phyloP scores from a whole-genome alignment of 1,140 invertebrate genomes.

The Anadara kagoshimensis region DNA sequence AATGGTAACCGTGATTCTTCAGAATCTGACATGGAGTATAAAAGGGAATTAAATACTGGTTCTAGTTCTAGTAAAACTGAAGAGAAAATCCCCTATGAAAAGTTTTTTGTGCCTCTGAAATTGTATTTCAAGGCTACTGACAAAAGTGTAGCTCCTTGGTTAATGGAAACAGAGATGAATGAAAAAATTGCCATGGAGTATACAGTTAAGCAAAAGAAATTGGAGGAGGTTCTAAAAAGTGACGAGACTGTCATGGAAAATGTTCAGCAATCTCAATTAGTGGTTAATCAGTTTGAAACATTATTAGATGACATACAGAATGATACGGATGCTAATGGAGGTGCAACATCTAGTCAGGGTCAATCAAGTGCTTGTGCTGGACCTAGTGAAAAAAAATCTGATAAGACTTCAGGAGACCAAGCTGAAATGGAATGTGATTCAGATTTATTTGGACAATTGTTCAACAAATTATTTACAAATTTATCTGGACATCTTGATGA shows the following conservation, averaged over 20 bases:
- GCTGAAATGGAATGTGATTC: too few species aligned
- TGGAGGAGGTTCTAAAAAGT: conserved; percentile 36
- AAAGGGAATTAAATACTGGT: neutral
- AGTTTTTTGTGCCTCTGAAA: conserved; percentile 12
- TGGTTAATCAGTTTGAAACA: conserved; percentile 43
- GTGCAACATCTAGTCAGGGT: too few species aligned
- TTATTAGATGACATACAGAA: conserved; percentile 38
- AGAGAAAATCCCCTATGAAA: conserved; percentile 5
- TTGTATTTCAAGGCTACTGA: conserved; percentile 14
- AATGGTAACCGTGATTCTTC: conserved; percentile 14
- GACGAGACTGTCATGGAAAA: conserved; percentile 39
- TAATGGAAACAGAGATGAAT: conserved; percentile 40
- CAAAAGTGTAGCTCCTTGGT: conserved; percentile 43
- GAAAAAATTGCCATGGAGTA: conserved; percentile 45
- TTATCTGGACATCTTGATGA: too few species aligned
- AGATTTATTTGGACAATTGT: too few species aligned
- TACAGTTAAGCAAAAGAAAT: conserved; percentile 17
- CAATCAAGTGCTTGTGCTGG: too few species aligned
- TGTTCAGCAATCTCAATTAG: conserved; percentile 44
- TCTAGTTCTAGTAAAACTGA: neutral
- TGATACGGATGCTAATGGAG: too few species aligned
- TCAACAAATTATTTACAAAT: too few species aligned
- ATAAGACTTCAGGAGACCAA: too few species aligned
- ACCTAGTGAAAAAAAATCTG: too few species aligned
- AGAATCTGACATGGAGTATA: conserved; percentile 14